Evolutionary conservation across 2,888 invertebrate genomes (phyloP), one percentile per base, ranked within the genome.

Genomic region (Ophraella communa): DNA sequence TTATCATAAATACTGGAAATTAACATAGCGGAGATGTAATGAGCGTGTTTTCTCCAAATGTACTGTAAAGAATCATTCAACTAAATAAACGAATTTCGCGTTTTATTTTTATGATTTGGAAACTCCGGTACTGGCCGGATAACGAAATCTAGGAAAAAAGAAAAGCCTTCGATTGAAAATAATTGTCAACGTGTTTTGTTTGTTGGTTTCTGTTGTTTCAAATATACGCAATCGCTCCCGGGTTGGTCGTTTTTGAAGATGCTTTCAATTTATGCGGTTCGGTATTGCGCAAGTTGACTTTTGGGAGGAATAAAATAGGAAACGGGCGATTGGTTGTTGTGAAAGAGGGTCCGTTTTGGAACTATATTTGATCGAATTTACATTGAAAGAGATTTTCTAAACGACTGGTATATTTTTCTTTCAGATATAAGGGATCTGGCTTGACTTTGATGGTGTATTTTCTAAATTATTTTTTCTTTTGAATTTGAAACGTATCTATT

Each of bases 221-320:
- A 59, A 60, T 53, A 60, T 59, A 59, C 44, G 76, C 51, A 76
- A 81, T 81, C 76, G 81, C 76, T 79, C 82, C 81, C 82, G 77
- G 68, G 80, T 71, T 73, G 79, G 67, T 81, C 81, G 81, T 82
- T 80, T 73, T 65, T 69, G 73, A 73, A 45, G 79, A 79, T 79
- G 78, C 81, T 81, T 82, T 82, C 82, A 80, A 80, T 80, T 78
- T 78, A 77, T 77, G 71, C 74, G 70, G 70, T 75, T 74, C 70
- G 71, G 21, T 73, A 73, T 70, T 69, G 63, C 55, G 44, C 55
- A 66, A 78, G 77, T 78, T 78, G 79, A 79, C 80, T 80, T 79
- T 79, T 78, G 80, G 80, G 80, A 80, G 74, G 74, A 71, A 80
- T 80, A 80, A 80, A 80, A 77, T 78, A 79, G 78, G 77, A 78